Conservation (phyloP, 2,888 invertebrate species). For the Acanthacorydalis orientalis region DNA sequence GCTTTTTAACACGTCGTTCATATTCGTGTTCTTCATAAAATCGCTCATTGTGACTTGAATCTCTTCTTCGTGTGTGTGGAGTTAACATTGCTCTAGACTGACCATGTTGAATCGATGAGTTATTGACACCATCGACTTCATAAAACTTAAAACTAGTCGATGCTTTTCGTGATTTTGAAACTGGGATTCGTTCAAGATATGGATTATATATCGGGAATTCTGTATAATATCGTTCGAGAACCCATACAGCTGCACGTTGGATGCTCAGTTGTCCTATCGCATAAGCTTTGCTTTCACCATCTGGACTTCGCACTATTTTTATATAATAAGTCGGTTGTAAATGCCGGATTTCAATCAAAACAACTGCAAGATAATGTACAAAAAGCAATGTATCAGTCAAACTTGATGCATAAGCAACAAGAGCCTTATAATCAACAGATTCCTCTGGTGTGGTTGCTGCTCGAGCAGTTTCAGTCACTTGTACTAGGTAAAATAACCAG, state of each 20-base stretch:
- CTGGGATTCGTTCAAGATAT: conserved; percentile 79
- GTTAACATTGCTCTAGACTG: conserved; percentile 53
- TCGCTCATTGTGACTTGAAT: conserved; percentile 89
- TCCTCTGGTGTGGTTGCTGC: conserved; percentile 65
- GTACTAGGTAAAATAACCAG: conserved; percentile 96
- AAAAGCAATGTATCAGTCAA: conserved; percentile 87
- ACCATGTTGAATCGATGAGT: conserved; percentile 46
- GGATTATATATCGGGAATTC: conserved; percentile 96
- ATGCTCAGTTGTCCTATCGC: conserved; percentile 83
- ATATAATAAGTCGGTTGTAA: conserved; percentile 78
- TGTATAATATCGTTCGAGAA: conserved; percentile 86
- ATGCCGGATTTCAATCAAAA: conserved; percentile 85
- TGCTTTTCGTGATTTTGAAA: conserved; percentile 63
- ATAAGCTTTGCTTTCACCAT: conserved; percentile 80
- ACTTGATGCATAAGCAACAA: conserved; percentile 85
- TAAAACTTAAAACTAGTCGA: conserved; percentile 89
- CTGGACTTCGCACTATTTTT: conserved; percentile 86
- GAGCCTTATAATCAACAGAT: conserved; percentile 67
- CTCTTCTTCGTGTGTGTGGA: conserved; percentile 68
- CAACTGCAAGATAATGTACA: conserved; percentile 85
- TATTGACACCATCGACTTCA: conserved; percentile 77
- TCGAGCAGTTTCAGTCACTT: conserved; percentile 66
- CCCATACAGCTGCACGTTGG: conserved; percentile 89
- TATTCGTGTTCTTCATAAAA: conserved; percentile 98
- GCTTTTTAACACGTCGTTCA: conserved; percentile 78